Conservation (phyloP, 2,888 invertebrate genomes). For the Tenthredo livida region DNA sequence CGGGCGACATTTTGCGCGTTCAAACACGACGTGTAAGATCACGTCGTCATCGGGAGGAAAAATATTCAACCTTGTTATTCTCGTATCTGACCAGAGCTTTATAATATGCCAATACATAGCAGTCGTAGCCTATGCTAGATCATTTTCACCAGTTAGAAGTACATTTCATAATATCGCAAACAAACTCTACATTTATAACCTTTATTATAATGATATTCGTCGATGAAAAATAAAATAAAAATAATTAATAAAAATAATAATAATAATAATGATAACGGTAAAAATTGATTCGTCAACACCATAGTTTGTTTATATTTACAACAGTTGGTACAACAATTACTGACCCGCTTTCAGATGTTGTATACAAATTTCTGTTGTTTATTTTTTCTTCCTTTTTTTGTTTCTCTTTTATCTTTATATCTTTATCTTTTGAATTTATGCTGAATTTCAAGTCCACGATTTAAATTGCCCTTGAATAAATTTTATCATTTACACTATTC, state of each 20-base stretch:
- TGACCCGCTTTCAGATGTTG: neutral
- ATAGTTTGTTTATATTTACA: conserved; percentile 37
- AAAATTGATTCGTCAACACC: neutral
- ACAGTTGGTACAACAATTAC: conserved; percentile 10
- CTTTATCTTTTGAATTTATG: neutral
- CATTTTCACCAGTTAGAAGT: neutral
- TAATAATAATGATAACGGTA: no score
- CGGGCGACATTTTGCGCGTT: conserved; percentile 52
- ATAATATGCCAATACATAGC: neutral
- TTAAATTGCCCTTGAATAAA: neutral
- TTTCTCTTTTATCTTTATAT: no score
- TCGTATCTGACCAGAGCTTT: conserved; percentile 9
- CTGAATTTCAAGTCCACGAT: neutral
- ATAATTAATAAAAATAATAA: neutral
- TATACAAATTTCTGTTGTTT: neutral
- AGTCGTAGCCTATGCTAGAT: neutral
- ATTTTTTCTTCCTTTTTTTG: neutral
- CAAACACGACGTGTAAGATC: conserved; percentile 34
- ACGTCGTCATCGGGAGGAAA: conserved; percentile 49
- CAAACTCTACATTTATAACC: neutral
- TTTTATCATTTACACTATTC: neutral
- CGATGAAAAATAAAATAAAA: neutral
- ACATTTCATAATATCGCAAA: neutral
- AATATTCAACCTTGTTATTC: conserved; percentile 13
- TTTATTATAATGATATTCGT: neutral